These are phyloP conservation scores for Drosophila kepulauana DNA, from an alignment of 1,140 invertebrate species.

Conservation along the genomic window DNA sequence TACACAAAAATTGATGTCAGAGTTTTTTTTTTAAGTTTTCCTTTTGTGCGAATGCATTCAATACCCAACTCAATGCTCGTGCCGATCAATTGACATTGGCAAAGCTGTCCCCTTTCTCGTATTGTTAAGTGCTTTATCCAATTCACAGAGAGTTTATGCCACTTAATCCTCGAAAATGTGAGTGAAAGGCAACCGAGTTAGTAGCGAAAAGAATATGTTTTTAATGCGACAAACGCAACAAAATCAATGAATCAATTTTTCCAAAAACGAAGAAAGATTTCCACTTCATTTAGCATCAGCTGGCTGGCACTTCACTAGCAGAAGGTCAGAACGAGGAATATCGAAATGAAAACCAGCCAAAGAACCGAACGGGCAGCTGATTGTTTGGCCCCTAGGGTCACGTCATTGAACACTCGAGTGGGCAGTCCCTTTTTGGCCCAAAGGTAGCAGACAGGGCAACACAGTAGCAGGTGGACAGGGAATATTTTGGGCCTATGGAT, in stretches of 20 bases:
- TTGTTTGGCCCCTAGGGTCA: slow-evolving; percentile 41
- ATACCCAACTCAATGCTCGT: slow-evolving; percentile 4
- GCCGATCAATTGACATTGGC: slow-evolving; percentile 13
- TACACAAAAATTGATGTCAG: background rate
- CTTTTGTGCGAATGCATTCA: background rate
- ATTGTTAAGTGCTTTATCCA: slow-evolving; percentile 12
- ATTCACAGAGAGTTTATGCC: slow-evolving; percentile 13
- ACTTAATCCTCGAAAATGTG: slow-evolving; percentile 29
- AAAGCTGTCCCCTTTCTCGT: slow-evolving; percentile 4
- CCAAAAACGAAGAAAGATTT: slow-evolving; percentile 49
- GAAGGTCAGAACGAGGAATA: slow-evolving; percentile 37
- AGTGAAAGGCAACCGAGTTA: slow-evolving; percentile 15
- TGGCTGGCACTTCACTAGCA: slow-evolving; percentile 20
- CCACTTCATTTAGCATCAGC: slow-evolving; percentile 62
- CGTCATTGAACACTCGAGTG: slow-evolving; percentile 66
- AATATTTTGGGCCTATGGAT: slow-evolving; percentile 60
- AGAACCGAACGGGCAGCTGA: slow-evolving; percentile 11
- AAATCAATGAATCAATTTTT: slow-evolving; percentile 60
- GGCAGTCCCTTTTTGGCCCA: slow-evolving; percentile 22
- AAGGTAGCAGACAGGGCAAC: slow-evolving; percentile 8
- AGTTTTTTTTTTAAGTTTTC: background rate
- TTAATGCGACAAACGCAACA: slow-evolving; percentile 52
- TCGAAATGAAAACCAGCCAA: slow-evolving; percentile 37
- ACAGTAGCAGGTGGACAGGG: slow-evolving; percentile 50
- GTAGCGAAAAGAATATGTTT: slow-evolving; percentile 52